A percentile compares a stretch with the other conserved stretches of the same genome.
Conservation (phyloP, 2,797 vertebrate genomes). For the Rhinichthys osculus region DNA sequence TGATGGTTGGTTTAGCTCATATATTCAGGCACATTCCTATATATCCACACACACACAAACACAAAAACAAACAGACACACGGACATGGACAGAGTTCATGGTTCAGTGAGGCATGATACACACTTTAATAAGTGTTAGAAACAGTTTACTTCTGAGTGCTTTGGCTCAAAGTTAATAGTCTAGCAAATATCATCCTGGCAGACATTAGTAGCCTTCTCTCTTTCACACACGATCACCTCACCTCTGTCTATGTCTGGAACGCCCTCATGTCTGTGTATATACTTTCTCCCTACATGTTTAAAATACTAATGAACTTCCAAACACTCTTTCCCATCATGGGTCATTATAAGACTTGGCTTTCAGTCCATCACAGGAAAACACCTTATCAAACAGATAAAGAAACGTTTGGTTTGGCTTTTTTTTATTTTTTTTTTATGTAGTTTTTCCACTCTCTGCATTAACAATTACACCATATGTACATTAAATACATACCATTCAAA, state of each 20-base stretch:
- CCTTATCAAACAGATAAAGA: neutral
- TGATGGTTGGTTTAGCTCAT: constrained; percentile 15
- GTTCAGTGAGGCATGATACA: constrained; percentile 17
- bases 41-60: neutral
- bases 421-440: neutral
- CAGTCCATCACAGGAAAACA: neutral
- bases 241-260: neutral
- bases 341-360: constrained; percentile 6
- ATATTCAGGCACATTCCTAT: neutral
- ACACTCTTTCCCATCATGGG: neutral
- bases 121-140: constrained; percentile 26
- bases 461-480: too few relatives aligned
- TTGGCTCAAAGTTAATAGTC: constrained; percentile 5
- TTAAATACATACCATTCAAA: too few relatives aligned
- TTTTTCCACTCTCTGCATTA: neutral
- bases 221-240: neutral
- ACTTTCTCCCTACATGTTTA: neutral
- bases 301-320: neutral
- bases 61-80: neutral
- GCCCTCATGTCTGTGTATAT: neutral
- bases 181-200: constrained; percentile 2
- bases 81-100: neutral
- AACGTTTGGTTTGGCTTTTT: neutral
- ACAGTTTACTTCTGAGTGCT: constrained; percentile 1
- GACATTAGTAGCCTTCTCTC: constrained; percentile 7